A percentile compares a stretch with the other conserved stretches of the same genome.
phyloP scores from a whole-genome alignment of 2,113 vertebrate species.

The Saccopteryx bilineata region DNA sequence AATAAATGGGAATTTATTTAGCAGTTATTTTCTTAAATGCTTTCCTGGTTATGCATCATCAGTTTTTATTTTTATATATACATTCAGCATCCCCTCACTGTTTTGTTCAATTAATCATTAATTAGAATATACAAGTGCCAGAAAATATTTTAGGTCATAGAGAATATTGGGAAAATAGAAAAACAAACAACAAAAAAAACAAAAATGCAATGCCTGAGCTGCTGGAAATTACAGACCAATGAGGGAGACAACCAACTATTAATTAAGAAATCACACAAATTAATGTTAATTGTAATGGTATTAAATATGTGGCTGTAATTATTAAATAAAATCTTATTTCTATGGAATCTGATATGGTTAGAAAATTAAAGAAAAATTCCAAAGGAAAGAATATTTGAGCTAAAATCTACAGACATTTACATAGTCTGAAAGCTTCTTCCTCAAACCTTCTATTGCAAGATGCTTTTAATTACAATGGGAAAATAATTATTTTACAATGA shows the following conservation, averaged over 20 bases:
- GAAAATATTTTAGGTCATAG: not conserved
- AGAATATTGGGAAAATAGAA: not conserved
- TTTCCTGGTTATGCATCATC: not conserved
- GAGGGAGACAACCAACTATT: not conserved
- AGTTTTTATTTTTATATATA: conserved; percentile 16
- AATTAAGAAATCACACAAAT: not conserved
- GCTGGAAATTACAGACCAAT: not conserved
- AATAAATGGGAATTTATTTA: not conserved
- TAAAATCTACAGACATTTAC: not conserved
- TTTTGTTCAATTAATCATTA: conserved; percentile 18
- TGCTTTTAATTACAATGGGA: not conserved
- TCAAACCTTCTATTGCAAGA: not conserved
- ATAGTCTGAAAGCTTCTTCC: not conserved
- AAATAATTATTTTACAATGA: not conserved
- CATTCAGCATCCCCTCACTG: not conserved
- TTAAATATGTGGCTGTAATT: not conserved
- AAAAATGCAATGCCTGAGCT: not conserved
- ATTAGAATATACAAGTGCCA: not conserved
- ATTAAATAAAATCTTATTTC: not conserved
- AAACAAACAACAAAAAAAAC: not conserved
- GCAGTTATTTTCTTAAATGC: not conserved
- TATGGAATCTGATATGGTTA: not conserved
- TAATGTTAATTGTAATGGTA: not conserved
- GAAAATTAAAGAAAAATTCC: not conserved
- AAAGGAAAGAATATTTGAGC: not conserved